Conservation (phyloP, 2,797 vertebrate species). For the Enteromius anoplus region DNA sequence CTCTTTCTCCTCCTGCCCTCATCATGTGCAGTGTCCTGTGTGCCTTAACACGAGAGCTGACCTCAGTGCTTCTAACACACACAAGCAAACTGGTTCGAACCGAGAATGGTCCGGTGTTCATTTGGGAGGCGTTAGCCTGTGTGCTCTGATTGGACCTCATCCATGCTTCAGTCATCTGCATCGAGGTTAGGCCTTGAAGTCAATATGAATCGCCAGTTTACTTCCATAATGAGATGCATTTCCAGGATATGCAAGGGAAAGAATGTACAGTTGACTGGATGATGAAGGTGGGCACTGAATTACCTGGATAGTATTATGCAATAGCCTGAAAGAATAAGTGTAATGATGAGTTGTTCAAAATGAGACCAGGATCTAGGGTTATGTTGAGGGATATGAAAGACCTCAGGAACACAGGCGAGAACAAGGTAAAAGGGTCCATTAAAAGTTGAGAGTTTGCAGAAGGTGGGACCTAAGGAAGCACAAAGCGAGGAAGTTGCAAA, state of each 20-base stretch:
- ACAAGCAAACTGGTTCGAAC: constrained; percentile 25
- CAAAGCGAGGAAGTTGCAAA: constrained; percentile 18
- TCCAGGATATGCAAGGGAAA: background rate
- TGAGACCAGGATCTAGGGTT: background rate
- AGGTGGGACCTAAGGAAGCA: constrained; percentile 31
- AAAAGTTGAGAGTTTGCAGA: background rate
- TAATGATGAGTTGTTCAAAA: background rate
- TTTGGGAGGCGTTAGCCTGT: background rate
- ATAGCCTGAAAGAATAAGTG: background rate
- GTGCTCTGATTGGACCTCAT: constrained; percentile 23
- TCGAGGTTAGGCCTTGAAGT: background rate
- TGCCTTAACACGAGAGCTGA: constrained; percentile 63
- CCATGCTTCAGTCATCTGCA: constrained; percentile 4
- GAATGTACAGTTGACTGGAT: background rate
- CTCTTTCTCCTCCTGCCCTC: constrained; percentile 6
- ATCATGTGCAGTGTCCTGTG: constrained; percentile 53
- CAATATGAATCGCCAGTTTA: background rate
- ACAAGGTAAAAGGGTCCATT: background rate
- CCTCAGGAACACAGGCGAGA: background rate
- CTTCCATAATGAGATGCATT: background rate
- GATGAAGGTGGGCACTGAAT: background rate
- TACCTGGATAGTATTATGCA: background rate
- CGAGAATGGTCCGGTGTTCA: background rate
- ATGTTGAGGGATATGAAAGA: background rate
- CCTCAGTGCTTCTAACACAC: constrained; percentile 54